A percentile compares a stretch with the other conserved stretches of the same genome.
Conservation (phyloP, 2,797 vertebrate species). For the Nannoperca obscura region DNA sequence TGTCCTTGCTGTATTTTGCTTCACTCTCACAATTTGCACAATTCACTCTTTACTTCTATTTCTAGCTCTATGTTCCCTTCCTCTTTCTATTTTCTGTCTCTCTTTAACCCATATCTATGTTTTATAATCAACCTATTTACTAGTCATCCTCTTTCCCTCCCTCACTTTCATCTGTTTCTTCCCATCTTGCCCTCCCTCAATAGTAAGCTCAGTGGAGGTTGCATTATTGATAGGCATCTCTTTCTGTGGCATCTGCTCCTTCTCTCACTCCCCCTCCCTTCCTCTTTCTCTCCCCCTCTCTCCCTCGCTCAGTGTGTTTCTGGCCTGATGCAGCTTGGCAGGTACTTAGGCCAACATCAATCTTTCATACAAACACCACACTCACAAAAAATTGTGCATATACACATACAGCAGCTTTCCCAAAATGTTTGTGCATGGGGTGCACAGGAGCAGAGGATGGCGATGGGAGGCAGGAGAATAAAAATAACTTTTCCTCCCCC, state of each 20-base stretch:
- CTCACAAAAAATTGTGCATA: slow-evolving; percentile 40
- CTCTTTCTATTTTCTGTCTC: not conserved
- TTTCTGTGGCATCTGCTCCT: slow-evolving; percentile 84
- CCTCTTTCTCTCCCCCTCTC: slow-evolving; percentile 16
- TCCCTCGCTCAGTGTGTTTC: slow-evolving; percentile 65
- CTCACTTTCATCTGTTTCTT: slow-evolving; percentile 31
- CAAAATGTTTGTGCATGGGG: slow-evolving; percentile 72
- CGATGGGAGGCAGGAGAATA: slow-evolving; percentile 48
- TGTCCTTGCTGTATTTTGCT: slow-evolving; percentile 13
- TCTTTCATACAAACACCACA: slow-evolving; percentile 83
- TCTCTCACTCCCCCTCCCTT: slow-evolving; percentile 42
- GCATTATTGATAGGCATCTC: slow-evolving; percentile 88
- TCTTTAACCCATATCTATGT: slow-evolving; percentile 3
- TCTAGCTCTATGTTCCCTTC: not conserved
- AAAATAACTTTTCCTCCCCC: slow-evolving; percentile 72
- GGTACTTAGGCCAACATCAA: slow-evolving; percentile 87
- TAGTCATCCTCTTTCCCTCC: slow-evolving; percentile 8
- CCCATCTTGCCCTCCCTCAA: slow-evolving; percentile 47
- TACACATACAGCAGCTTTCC: slow-evolving; percentile 51
- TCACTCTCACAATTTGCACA: not conserved
- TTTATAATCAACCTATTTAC: slow-evolving; percentile 23
- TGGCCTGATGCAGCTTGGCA: slow-evolving; percentile 85
- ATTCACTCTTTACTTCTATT: not conserved
- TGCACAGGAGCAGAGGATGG: slow-evolving; percentile 46
- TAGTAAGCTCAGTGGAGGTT: slow-evolving; percentile 70